Percentiles rank a stretch among this genome's conserved stretches.
phyloP scores from a whole-genome alignment of 2,113 vertebrate species.

The Lophochroa leadbeateri region DNA sequence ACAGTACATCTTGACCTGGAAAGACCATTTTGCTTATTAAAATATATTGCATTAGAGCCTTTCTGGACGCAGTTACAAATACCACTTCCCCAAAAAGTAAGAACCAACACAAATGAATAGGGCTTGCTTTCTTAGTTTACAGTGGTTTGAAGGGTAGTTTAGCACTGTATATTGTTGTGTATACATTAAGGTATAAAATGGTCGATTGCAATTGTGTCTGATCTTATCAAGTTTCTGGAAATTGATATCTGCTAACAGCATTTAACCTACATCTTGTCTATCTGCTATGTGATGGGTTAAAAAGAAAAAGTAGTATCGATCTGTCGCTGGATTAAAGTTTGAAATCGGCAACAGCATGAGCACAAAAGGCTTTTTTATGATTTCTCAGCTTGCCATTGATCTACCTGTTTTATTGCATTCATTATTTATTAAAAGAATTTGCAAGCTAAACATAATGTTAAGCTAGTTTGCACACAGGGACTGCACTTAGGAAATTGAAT shows the following conservation, averaged over 20 bases:
- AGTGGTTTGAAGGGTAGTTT: background rate
- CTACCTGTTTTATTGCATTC: slow-evolving; percentile 89
- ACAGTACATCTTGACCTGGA: slow-evolving; percentile 41
- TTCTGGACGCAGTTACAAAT: background rate
- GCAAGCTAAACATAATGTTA: slow-evolving; percentile 92
- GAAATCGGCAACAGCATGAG: slow-evolving; percentile 78
- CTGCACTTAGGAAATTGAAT: slow-evolving; percentile 92
- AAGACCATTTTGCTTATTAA: slow-evolving; percentile 60
- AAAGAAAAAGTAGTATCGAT: slow-evolving; percentile 80
- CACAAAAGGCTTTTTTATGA: slow-evolving; percentile 84
- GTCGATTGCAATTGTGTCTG: slow-evolving; percentile 38
- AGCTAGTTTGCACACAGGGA: slow-evolving; percentile 90
- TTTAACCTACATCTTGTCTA: slow-evolving; percentile 72
- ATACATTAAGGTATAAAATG: slow-evolving; percentile 54
- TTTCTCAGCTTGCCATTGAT: slow-evolving; percentile 90
- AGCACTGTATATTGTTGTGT: slow-evolving; percentile 11
- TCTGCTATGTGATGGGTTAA: slow-evolving; percentile 74
- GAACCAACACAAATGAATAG: background rate
- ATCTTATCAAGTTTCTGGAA: slow-evolving; percentile 73
- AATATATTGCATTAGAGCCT: slow-evolving; percentile 24
- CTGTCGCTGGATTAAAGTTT: slow-evolving; percentile 78
- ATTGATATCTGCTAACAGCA: slow-evolving; percentile 69
- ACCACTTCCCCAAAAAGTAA: slow-evolving; percentile 9
- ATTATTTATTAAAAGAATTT: slow-evolving; percentile 96
- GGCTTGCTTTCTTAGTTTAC: slow-evolving; percentile 1